These are phyloP conservation scores for Trichonephila clavata DNA, from an alignment of 1,140 invertebrate genomes.

Conservation along the genomic window DNA sequence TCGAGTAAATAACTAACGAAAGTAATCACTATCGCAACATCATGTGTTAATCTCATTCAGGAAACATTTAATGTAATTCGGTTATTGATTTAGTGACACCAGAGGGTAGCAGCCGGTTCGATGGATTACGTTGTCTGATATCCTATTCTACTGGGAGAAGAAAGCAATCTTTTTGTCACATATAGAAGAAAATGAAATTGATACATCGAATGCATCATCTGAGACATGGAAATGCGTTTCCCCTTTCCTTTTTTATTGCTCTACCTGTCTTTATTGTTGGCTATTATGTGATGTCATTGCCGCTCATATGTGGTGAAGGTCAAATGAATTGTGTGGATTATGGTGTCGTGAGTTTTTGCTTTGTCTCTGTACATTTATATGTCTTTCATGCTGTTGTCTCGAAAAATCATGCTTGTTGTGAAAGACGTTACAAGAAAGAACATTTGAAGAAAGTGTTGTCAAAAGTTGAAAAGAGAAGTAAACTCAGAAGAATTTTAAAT, in stretches of 20 bases:
- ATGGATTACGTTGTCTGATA: not conserved
- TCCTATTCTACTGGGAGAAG: not conserved
- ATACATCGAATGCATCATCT: not conserved
- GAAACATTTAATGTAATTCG: not conserved
- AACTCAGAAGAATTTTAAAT: too few species aligned
- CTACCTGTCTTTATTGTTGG: slow-evolving; percentile 20
- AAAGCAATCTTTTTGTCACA: not conserved
- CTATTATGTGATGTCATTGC: slow-evolving; percentile 22
- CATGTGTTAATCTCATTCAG: too few species aligned
- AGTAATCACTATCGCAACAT: too few species aligned
- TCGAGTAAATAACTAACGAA: too few species aligned
- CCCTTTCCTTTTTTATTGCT: not conserved
- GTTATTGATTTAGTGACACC: not conserved
- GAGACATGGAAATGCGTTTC: not conserved
- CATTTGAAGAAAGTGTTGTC: too few species aligned
- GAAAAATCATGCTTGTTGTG: too few species aligned
- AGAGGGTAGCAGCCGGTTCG: not conserved
- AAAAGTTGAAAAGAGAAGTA: too few species aligned
- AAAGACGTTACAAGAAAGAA: too few species aligned
- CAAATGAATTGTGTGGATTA: not conserved
- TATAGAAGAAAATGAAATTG: slow-evolving; percentile 5
- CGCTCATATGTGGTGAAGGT: not conserved
- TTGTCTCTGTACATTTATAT: not conserved
- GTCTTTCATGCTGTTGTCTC: too few species aligned
- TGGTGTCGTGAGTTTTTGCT: not conserved